These are phyloP conservation scores for Epizoanthus fatuus DNA, from an alignment of 92 coral and sea anemone genomes.

Conservation along the genomic window DNA sequence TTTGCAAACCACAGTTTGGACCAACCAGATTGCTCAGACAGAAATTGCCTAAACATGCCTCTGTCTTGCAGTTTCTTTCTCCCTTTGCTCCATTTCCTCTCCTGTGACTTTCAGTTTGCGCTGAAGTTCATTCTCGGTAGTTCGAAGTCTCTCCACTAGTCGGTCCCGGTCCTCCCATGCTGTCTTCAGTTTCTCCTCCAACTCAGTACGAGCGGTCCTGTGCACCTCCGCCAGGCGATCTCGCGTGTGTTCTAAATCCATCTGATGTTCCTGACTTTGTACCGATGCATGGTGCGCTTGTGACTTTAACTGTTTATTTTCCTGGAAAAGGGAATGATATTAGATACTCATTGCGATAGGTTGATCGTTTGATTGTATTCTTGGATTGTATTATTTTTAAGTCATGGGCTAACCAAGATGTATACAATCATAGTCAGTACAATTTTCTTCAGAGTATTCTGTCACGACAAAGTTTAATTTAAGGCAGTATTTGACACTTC, in stretches of 20 bases:
- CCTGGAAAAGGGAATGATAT: not conserved
- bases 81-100: slow-evolving; percentile 9
- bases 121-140: slow-evolving; percentile 12
- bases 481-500: no score
- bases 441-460: no score
- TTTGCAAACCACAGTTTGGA: no score
- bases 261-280: slow-evolving; percentile 16
- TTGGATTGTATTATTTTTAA: not conserved
- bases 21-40: not conserved
- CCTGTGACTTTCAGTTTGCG: not conserved
- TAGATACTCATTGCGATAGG: not conserved
- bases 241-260: slow-evolving; percentile 11
- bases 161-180: slow-evolving; percentile 17
- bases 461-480: no score
- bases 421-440: no score
- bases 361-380: no score
- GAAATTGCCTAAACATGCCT: not conserved
- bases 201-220: not conserved
- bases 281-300: not conserved
- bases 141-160: not conserved
- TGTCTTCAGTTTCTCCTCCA: slow-evolving; percentile 13
- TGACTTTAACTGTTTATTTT: slow-evolving; percentile 5
- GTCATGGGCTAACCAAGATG: not conserved
- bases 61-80: slow-evolving; percentile 6
- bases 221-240: slow-evolving; percentile 12